These are phyloP conservation scores for Diabrotica undecimpunctata DNA, from an alignment of 1,140 invertebrate genomes.

Conservation along the genomic window DNA sequence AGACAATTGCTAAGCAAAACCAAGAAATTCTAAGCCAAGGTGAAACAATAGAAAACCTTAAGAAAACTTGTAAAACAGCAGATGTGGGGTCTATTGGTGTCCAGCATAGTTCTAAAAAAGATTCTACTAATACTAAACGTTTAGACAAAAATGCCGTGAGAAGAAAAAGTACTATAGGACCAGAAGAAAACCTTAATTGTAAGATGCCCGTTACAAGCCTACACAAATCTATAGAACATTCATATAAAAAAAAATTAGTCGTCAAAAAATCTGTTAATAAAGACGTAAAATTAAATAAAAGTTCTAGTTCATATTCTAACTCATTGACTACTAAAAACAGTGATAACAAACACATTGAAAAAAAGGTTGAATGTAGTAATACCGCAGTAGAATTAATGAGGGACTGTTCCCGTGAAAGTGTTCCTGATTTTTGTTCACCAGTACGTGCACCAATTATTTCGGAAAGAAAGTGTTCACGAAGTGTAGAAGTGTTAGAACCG, in stretches of 20 bases:
- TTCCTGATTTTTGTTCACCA: conserved; percentile 2
- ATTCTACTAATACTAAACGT: too few species aligned
- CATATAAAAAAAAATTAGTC: background rate
- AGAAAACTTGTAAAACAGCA: background rate
- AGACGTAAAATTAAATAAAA: background rate
- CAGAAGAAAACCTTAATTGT: background rate
- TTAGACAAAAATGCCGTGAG: too few species aligned
- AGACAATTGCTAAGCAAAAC: background rate
- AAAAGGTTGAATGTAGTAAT: background rate
- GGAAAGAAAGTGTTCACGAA: background rate
- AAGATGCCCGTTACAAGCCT: background rate
- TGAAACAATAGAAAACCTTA: background rate
- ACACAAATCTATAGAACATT: background rate
- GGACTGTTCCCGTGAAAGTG: conserved; percentile 4
- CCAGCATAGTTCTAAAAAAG: too few species aligned
- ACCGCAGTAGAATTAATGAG: background rate
- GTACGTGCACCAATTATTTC: background rate
- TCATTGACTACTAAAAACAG: background rate
- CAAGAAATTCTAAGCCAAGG: background rate
- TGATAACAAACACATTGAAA: background rate
- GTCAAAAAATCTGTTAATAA: background rate
- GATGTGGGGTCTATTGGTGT: too few species aligned
- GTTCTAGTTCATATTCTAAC: background rate
- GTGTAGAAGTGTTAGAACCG: background rate
- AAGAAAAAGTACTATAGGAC: background rate